Evolutionary conservation across 2,113 vertebrate genomes (phyloP), one percentile per base, ranked within the genome.

Genomic region (Oreotrochilus melanogaster): DNA sequence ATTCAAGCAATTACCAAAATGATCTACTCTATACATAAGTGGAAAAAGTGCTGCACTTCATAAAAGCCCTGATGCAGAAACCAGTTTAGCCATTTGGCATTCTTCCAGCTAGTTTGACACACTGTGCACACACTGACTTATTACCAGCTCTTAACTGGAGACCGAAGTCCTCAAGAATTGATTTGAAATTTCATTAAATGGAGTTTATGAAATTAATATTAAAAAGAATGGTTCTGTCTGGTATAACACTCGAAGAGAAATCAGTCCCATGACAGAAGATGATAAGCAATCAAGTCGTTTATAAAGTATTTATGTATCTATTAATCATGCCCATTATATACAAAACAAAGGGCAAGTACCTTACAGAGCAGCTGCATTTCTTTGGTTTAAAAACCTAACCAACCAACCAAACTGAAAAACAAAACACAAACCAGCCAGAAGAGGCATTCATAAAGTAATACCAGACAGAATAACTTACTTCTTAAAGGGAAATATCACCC

Each of bases 131-230:
- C 43, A 57, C 61, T 53, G 70, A 93, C 78, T 84, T 91, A 87
- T 87, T 92, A 95, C 42, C 48, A 89, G 72, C 75, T 93, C 64
- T 53, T 64, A 88, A 65, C 1, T n/a, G 78, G 66, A 82, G 78
- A 50, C 28, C 64, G 30, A 11, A 88, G 53, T 56, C 56, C 61
- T 88, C 24, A 39, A 50, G 64, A 93, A 93, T 57, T 76, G 69
- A 95, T 86, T 31, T 86, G 60, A 93, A 86, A 89, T 80, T 71
- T 93, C 48, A 88, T 86, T 94, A 92, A 92, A 92, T 42, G 60
- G 85, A 79, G 64, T 60, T 83, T 73, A 86, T 74, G 30, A 94
- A 96, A 94, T 95, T 60, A 88, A 23, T 69, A 92, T 87, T 92
- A 92, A 88, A 86, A 96, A 67, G 51, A 37, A 51, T 54, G 10